Base-by-base conservation (phyloP, 1,140 invertebrate species). In the Bombus waltoni region DNA sequence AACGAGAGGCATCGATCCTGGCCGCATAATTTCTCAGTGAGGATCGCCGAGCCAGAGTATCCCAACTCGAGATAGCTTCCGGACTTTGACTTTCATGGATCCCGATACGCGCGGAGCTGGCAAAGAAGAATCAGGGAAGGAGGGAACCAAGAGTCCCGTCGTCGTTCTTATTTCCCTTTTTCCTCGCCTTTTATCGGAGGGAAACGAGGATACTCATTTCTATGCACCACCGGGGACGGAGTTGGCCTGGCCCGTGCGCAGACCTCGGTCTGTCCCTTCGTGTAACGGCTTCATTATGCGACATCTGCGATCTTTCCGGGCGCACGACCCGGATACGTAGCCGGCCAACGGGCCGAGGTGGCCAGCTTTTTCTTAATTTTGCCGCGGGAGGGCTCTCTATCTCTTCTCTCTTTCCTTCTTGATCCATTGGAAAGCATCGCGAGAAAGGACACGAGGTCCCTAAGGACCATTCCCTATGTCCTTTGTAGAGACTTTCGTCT, bases 241-340 rank as follows among this genome's bases (percentile, higher is more conserved):
- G 25, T 53, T 57, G 18, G 35, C 9, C 15, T 70, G 44, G 35
- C 25, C 15, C 62, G 38, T 22, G 66, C 22, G 44, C 70, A 65
- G 38, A 53, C 42, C 80, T 83, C 81, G 65, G 78, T 88, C 10
- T 88, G 81, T 87, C 78, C 78, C 81, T 87, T 83, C 78, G 72
- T 83, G 81, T 89, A 91, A 91, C 89, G 88, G 68, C 88, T 89
- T 88, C 87, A 91, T 92, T 90, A 91, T 92, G 83, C 90, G 88
- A 91, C 88, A 91, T 90, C 89, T 89, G 87, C 79, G 79, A 88
- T 86, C 85, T 83, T 88, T 86, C 85, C 85, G 65, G 75, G 74
- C 68, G 47, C 70, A 79, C 32, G 85, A 82, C 73, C 79, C 73
- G 80, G 87, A 88, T 79, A 78, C 79, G 44, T 81, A 40, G 71